Evolutionary conservation across 1,140 invertebrate genomes (phyloP), one percentile per base, ranked within the genome.

Genomic region (Cepaea nemoralis): DNA sequence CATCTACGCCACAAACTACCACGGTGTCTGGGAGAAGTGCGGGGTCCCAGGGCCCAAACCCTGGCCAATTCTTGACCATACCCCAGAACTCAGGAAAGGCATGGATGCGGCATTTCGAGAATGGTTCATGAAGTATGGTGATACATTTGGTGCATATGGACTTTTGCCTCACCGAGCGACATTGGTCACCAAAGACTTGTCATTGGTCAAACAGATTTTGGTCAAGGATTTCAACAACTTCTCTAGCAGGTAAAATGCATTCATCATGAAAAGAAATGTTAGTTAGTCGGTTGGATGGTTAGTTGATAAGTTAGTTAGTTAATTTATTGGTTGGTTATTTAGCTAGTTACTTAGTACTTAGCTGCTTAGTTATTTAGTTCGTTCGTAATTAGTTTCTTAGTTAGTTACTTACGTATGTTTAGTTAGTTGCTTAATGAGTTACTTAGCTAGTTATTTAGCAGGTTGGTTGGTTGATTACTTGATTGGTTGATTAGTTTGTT

Each of bases 181-280:
- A 6, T 50, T 75, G 31, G 73, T 75, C 22, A 75, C 73, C 3
- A 75, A 45, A 75, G 73, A 75, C 73, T 12, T 75, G 42, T 40
- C 35, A 24, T 19, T 75, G 12, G 16, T 75, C 14, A 75, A 75
- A 19, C 27, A 75, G 22, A 35, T 75, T 75, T 35, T 75, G 45
- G 73, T 75, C 3, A 75, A 75, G 31, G 73, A 75, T 75, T 75
- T 75, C 24, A n/a, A 45, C 16, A 75, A 55, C 42, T 75, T 50
- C 35, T 22, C 33, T 2, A 1, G 12, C 42, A 70, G 69, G 69
- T 70, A 70, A n/a, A n/a, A n/a, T n/a, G n/a, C n/a, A n/a, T n/a
- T n/a, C n/a, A n/a, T n/a, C n/a, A n/a, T n/a, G n/a, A n/a, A n/a
- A n/a, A n/a, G n/a, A n/a, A n/a, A n/a, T n/a, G n/a, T n/a, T n/a